These are phyloP conservation scores for Lithophane semibrunnea DNA, from an alignment of 2,888 invertebrate genomes.

Conservation along the genomic window DNA sequence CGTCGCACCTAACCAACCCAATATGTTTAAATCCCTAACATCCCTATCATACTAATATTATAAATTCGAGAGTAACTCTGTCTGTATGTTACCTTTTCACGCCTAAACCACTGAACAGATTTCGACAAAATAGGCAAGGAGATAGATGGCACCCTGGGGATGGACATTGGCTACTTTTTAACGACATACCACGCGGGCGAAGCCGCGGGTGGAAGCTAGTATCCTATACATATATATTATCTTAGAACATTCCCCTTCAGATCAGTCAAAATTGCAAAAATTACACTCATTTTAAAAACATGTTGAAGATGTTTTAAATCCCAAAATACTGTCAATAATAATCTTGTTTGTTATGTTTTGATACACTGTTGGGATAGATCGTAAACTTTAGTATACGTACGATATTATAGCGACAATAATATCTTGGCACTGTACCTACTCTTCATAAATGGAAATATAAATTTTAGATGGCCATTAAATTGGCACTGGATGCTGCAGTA, in stretches of 20 bases:
- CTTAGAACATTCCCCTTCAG: neutral
- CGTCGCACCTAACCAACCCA: neutral
- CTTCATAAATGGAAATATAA: slow-evolving; percentile 32
- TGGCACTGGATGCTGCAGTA: slow-evolving; percentile 28
- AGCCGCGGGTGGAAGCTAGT: too few species aligned
- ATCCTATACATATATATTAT: neutral
- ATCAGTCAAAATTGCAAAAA: neutral
- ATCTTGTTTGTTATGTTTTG: slow-evolving; percentile 42
- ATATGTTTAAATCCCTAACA: neutral
- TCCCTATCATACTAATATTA: neutral
- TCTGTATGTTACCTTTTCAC: too few species aligned
- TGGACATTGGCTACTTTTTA: too few species aligned
- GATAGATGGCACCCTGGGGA: too few species aligned
- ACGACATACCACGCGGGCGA: too few species aligned
- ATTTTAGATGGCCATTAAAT: slow-evolving; percentile 44
- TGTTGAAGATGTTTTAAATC: neutral
- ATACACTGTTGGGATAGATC: slow-evolving; percentile 41
- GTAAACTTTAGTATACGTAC: slow-evolving; percentile 40
- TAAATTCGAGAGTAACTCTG: too few species aligned
- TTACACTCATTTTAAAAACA: neutral
- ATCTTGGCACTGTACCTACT: slow-evolving; percentile 27
- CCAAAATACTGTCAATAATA: neutral
- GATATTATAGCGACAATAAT: slow-evolving; percentile 40
- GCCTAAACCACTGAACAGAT: too few species aligned
- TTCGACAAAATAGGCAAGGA: too few species aligned